Conservation (phyloP, 2,888 invertebrate genomes). For the Nephrocerus scutellatus region DNA sequence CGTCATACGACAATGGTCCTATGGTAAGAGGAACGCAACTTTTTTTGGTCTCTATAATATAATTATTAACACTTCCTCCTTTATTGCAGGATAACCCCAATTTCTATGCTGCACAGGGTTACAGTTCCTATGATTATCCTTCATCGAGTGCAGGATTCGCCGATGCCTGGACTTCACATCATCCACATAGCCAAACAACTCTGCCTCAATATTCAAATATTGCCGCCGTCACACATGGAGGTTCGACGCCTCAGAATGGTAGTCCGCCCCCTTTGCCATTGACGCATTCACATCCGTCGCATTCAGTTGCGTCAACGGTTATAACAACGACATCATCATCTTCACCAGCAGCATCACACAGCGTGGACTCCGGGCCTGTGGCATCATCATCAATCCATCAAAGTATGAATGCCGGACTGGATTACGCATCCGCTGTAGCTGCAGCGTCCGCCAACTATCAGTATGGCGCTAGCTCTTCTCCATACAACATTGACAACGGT, state of each 20-base stretch:
- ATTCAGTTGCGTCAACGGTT: too few relatives aligned
- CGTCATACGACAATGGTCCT: constrained; percentile 33
- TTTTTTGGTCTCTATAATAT: too few relatives aligned
- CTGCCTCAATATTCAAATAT: constrained; percentile 46
- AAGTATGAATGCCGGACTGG: constrained; percentile 32
- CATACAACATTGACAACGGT: constrained; percentile 42
- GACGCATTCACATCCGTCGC: too few relatives aligned
- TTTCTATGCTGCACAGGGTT: constrained; percentile 41
- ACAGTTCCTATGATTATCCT: constrained; percentile 40
- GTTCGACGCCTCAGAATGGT: constrained; percentile 23
- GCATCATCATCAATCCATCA: constrained; percentile 31
- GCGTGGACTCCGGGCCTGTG: constrained; percentile 13
- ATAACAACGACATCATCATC: constrained; percentile 15
- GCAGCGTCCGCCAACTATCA: constrained; percentile 41
- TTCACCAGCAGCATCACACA: constrained; percentile 4
- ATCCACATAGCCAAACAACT: constrained; percentile 29
- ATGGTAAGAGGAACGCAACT: constrained; percentile 33
- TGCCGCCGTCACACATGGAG: constrained; percentile 27
- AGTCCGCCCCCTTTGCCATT: constrained; percentile 34
- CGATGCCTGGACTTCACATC: constrained; percentile 40
- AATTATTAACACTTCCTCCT: neutral
- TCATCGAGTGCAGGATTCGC: constrained; percentile 28
- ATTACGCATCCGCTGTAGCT: constrained; percentile 40
- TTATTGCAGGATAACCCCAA: constrained; percentile 39
- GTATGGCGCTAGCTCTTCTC: constrained; percentile 31